These are phyloP conservation scores for Ruditapes philippinarum DNA, from an alignment of 1,140 invertebrate species.

Conservation along the genomic window DNA sequence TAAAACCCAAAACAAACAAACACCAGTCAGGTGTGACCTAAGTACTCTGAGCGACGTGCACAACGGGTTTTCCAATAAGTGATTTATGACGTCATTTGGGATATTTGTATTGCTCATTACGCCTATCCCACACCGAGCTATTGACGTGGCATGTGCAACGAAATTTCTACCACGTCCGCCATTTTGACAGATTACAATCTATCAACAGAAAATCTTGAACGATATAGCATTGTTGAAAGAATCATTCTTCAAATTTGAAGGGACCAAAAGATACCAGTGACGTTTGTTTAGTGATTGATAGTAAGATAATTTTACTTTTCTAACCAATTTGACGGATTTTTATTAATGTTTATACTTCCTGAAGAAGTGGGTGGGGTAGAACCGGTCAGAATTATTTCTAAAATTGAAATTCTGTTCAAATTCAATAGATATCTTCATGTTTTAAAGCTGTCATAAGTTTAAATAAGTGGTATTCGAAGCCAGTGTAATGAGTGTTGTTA, in stretches of 20 bases:
- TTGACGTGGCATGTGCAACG: slow-evolving; percentile 83
- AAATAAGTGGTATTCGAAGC: too few species aligned
- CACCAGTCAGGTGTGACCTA: too few species aligned
- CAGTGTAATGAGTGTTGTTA: too few species aligned
- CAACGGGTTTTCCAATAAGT: background rate
- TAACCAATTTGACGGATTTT: background rate
- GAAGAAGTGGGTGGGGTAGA: slow-evolving; percentile 58
- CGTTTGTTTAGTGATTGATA: background rate
- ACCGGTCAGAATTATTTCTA: background rate
- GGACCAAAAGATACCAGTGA: background rate
- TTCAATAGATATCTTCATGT: too few species aligned
- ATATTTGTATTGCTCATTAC: slow-evolving; percentile 9
- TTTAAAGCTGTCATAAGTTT: too few species aligned
- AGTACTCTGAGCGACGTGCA: background rate
- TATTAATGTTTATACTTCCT: slow-evolving; percentile 35
- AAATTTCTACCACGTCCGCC: slow-evolving; percentile 79
- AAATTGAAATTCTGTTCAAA: too few species aligned
- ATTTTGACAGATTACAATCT: slow-evolving; percentile 69
- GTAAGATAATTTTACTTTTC: background rate
- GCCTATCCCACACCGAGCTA: slow-evolving; percentile 65
- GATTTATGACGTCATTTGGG: slow-evolving; percentile 58
- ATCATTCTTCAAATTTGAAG: background rate
- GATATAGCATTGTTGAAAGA: background rate
- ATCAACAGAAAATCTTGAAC: background rate
- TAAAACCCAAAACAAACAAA: too few species aligned